These are phyloP conservation scores for Phymorhynchus buccinoides DNA, from an alignment of 1,140 invertebrate genomes.

Conservation along the genomic window DNA sequence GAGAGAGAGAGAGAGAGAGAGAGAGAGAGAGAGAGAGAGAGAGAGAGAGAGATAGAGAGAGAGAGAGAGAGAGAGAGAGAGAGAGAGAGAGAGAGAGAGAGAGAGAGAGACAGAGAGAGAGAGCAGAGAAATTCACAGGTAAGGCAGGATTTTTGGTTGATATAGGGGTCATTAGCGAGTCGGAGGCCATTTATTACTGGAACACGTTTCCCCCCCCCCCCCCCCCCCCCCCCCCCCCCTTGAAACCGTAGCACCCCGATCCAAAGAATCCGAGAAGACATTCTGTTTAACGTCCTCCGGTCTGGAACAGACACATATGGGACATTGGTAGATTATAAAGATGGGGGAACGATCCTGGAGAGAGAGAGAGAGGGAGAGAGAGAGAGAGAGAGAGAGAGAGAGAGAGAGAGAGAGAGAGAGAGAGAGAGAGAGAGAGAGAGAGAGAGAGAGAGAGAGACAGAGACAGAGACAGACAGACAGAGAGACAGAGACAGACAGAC, in stretches of 20 bases:
- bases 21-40: background rate
- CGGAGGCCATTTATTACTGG: too few species aligned
- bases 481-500: background rate
- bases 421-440: background rate
- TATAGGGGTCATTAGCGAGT: too few species aligned
- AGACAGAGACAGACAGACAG: conserved; percentile 1
- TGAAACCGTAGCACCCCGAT: too few species aligned
- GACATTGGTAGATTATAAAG: too few species aligned
- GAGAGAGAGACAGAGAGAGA: background rate
- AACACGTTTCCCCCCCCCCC: too few species aligned
- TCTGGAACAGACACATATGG: too few species aligned
- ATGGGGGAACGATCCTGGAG: too few species aligned
- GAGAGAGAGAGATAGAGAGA: background rate
- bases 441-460: background rate
- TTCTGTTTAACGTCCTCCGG: too few species aligned
- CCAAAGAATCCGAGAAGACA: too few species aligned
- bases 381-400: background rate
- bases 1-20: conserved; percentile 10
- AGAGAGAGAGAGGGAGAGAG: background rate
- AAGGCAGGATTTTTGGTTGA: too few species aligned
- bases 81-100: background rate
- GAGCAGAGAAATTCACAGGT: too few species aligned
- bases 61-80: background rate
- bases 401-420: conserved; percentile 5
- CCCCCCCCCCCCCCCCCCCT: too few species aligned